Percentiles rank a stretch among this genome's conserved stretches.
Conservation (phyloP, 2,797 vertebrate genomes). For the Ctenochaetus hawaiiensis region DNA sequence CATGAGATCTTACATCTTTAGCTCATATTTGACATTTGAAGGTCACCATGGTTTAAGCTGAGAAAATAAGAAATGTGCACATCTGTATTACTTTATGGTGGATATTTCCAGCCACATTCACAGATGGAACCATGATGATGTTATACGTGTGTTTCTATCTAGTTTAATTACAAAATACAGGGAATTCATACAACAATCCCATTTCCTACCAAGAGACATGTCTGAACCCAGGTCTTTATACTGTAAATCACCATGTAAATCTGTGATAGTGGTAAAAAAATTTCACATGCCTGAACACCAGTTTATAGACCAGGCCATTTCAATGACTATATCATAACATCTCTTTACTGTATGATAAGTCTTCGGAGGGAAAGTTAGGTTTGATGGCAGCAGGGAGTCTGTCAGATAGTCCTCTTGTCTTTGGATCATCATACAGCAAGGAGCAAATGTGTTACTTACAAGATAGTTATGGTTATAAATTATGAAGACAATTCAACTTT, state of each 20-base stretch:
- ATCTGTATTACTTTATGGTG: background rate
- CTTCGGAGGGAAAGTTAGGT: background rate
- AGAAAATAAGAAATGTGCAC: background rate
- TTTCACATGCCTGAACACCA: conserved; percentile 29
- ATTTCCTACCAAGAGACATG: conserved; percentile 39
- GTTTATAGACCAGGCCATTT: background rate
- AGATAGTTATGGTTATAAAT: background rate
- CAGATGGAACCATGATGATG: background rate
- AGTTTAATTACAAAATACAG: conserved; percentile 42
- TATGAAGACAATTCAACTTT: background rate
- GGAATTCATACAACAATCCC: conserved; percentile 28
- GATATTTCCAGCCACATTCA: background rate
- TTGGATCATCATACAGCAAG: background rate
- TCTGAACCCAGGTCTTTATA: conserved; percentile 19
- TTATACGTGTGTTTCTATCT: conserved; percentile 23
- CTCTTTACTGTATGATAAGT: background rate
- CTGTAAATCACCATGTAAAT: conserved; percentile 1
- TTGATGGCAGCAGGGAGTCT: background rate
- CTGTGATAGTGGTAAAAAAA: conserved; percentile 19
- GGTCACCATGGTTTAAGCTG: conserved; percentile 5
- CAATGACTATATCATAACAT: conserved; percentile 25
- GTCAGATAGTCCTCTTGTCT: background rate
- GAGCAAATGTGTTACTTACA: conserved; percentile 6
- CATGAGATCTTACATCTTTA: background rate
- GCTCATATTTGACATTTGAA: conserved; percentile 19